A percentile compares a stretch with the other conserved stretches of the same genome.
Conservation (phyloP, 2,797 vertebrate species). For the Ceryle rudis region DNA sequence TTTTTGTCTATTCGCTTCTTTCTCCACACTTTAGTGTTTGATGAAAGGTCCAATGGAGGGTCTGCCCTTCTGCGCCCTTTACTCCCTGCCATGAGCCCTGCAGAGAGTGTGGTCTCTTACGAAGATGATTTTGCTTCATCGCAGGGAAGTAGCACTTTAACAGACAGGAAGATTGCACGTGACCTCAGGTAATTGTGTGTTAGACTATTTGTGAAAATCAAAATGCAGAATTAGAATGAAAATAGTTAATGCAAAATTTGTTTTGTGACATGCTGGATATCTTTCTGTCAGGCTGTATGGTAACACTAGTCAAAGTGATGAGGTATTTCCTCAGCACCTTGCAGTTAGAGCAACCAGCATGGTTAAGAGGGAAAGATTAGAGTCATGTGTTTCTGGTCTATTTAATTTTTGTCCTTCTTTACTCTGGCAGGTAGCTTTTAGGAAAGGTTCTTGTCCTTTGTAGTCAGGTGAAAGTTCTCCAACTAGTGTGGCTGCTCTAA, state of each 20-base stretch:
- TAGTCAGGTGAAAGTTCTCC: not conserved
- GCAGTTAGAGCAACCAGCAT: not conserved
- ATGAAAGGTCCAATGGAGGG: constrained; percentile 77
- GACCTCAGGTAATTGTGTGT: constrained; percentile 82
- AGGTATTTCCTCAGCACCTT: not conserved
- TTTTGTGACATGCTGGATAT: rapidly evolving
- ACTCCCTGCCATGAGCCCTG: constrained; percentile 66
- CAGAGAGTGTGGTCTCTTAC: constrained; percentile 80
- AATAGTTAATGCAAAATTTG: not conserved
- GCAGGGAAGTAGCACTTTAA: constrained; percentile 81
- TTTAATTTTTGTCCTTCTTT: not conserved
- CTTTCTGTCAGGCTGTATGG: not conserved
- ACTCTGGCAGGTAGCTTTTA: not conserved
- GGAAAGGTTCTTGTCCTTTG: not conserved
- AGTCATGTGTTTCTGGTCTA: not conserved
- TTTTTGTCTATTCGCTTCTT: not conserved
- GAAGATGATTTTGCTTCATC: constrained; percentile 92
- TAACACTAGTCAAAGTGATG: not conserved
- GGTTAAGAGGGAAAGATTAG: not conserved
- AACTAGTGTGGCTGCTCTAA: not conserved
- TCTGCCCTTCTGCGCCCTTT: constrained; percentile 71
- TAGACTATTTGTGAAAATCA: not conserved
- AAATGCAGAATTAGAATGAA: not conserved
- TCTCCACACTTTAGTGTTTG: constrained; percentile 74
- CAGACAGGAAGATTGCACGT: constrained; percentile 77